phyloP scores from a whole-genome alignment of 2,888 invertebrate genomes.

The Drosophila macrospina region DNA sequence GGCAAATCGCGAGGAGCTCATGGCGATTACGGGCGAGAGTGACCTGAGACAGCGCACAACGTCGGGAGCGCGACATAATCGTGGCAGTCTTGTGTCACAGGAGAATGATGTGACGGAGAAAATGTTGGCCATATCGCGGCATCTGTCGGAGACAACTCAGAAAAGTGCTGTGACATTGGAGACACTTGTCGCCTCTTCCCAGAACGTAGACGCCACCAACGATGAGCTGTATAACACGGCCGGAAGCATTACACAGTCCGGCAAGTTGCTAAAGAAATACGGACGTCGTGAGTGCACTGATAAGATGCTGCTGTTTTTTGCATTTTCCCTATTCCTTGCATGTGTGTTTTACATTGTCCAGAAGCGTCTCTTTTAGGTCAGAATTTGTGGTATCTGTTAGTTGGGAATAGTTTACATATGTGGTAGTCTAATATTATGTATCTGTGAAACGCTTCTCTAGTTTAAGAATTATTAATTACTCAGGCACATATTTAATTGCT shows the following conservation, averaged over 20 bases:
- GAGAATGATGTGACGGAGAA: conserved; percentile 92
- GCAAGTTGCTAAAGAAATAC: conserved; percentile 96
- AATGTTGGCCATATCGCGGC: conserved; percentile 92
- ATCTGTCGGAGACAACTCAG: conserved; percentile 94
- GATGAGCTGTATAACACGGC: conserved; percentile 94
- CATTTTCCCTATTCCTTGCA: conserved; percentile 94
- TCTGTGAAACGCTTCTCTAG: conserved; percentile 38
- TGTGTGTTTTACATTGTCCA: conserved; percentile 97
- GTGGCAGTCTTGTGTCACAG: conserved; percentile 86
- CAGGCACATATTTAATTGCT: conserved; percentile 43
- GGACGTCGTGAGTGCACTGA: conserved; percentile 97
- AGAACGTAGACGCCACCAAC: conserved; percentile 90
- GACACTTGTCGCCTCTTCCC: conserved; percentile 90
- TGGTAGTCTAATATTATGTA: conserved; percentile 27
- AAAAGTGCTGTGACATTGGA: conserved; percentile 94
- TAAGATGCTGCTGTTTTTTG: conserved; percentile 94
- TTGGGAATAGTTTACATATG: conserved; percentile 28
- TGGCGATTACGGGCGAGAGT: conserved; percentile 86
- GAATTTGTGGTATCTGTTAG: conserved; percentile 17
- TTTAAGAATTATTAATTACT: conserved; percentile 36
- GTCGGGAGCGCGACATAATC: conserved; percentile 85
- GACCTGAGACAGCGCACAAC: conserved; percentile 87
- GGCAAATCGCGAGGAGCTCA: conserved; percentile 90
- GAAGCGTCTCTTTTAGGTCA: conserved; percentile 91
- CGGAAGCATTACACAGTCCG: conserved; percentile 94